A percentile compares a stretch with the other conserved stretches of the same genome.
These are phyloP conservation scores for Halcyon smyrnensis DNA, from an alignment of 2,797 vertebrate species.

Conservation along the genomic window DNA sequence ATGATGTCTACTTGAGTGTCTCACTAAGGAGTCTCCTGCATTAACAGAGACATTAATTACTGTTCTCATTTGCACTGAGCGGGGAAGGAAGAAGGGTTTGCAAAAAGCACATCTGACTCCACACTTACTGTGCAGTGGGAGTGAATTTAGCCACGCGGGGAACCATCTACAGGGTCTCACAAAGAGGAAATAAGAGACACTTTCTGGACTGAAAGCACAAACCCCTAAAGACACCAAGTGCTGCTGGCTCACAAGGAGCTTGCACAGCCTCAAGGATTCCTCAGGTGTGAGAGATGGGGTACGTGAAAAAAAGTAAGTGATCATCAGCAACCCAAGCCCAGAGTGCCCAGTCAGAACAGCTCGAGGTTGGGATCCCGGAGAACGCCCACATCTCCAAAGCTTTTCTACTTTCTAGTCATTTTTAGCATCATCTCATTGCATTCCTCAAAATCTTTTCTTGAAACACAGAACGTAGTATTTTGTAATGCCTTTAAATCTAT, in stretches of 20 bases:
- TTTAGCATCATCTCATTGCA: accelerated
- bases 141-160: not conserved
- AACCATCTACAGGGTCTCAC: not conserved
- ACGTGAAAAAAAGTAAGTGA: accelerated
- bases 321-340: accelerated
- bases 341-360: not conserved
- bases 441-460: not conserved
- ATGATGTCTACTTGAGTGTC: not conserved
- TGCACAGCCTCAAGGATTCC: not conserved
- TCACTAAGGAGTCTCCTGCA: not conserved
- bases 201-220: not conserved
- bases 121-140: accelerated
- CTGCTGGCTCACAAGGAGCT: accelerated
- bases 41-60: accelerated
- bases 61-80: not conserved
- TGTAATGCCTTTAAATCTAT: not conserved
- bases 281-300: accelerated
- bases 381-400: not conserved
- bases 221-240: accelerated
- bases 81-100: not conserved
- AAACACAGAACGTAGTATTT: not conserved
- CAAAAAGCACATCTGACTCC: not conserved
- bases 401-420: not conserved
- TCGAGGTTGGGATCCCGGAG: accelerated
- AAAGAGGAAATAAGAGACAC: not conserved